Percentiles rank a stretch among this genome's conserved stretches.
Conservation (phyloP, 2,797 vertebrate genomes). For the Mormyrops boulengeri region DNA sequence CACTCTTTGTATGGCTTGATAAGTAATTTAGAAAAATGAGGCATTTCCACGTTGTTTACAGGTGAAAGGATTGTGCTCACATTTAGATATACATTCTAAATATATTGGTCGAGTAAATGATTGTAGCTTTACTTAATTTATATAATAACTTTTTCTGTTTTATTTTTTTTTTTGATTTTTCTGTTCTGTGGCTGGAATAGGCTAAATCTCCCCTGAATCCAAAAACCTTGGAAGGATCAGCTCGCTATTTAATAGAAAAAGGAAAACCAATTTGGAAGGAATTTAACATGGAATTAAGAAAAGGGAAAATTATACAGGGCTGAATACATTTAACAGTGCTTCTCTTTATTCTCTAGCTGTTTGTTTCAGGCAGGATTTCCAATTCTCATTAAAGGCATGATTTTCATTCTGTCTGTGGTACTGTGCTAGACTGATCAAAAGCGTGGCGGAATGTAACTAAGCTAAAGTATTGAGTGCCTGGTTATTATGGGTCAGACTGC, state of each 20-base stretch:
- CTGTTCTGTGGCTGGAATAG: not conserved
- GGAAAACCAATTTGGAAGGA: not conserved
- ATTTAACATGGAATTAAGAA: not conserved
- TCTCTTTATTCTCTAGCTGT: not conserved
- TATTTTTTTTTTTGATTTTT: not conserved
- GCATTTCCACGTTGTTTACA: not conserved
- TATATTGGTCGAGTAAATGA: not conserved
- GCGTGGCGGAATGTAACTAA: not conserved
- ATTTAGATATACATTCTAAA: not conserved
- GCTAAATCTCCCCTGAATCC: not conserved
- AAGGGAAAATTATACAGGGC: not conserved
- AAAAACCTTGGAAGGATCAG: not conserved
- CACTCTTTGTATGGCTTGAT: conserved; percentile 14
- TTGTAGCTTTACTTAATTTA: not conserved
- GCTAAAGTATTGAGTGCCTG: not conserved
- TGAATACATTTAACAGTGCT: not conserved
- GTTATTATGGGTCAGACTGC: not conserved
- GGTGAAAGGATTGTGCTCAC: not conserved
- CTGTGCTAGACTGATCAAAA: not conserved
- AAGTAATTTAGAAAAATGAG: not conserved
- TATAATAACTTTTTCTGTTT: not conserved
- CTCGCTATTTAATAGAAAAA: not conserved
- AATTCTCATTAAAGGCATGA: not conserved
- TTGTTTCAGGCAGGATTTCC: not conserved
- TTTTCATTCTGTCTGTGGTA: not conserved